Conservation (phyloP, 2,888 invertebrate species). For the Drosophila birchii region DNA sequence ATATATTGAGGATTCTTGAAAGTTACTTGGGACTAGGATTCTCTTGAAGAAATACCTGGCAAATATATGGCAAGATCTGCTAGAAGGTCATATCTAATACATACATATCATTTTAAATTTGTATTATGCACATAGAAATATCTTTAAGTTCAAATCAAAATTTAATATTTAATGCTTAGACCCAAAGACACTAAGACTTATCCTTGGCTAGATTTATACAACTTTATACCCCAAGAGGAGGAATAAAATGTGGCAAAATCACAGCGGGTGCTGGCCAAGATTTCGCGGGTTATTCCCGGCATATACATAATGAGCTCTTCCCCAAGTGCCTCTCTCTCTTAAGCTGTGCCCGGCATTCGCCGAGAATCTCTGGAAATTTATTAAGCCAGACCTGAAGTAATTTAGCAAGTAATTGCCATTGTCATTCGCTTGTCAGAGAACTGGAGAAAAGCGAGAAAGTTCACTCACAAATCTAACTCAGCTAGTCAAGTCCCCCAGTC, state of each 20-base stretch:
- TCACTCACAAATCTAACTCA: constrained; percentile 3
- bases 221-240: background rate
- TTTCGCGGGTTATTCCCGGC: background rate
- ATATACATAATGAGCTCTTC: constrained; percentile 4
- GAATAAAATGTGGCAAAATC: constrained; percentile 9
- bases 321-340: constrained; percentile 1
- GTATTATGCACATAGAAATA: too few relatives aligned
- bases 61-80: background rate
- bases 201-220: background rate
- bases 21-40: background rate
- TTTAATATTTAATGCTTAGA: background rate
- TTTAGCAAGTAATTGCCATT: constrained; percentile 30
- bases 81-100: background rate
- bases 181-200: background rate
- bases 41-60: background rate
- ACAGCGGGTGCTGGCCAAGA: constrained; percentile 15
- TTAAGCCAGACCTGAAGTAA: constrained; percentile 10
- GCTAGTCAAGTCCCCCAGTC: background rate
- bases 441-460: background rate
- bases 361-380: constrained; percentile 1
- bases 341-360: constrained; percentile 6
- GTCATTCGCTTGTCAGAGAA: constrained; percentile 1
- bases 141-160: too few relatives aligned
- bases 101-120: too few relatives aligned
- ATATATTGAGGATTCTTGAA: background rate